A percentile compares a stretch with the other conserved stretches of the same genome.
phyloP scores from a whole-genome alignment of 2,113 vertebrate species.

The Strix uralensis region DNA sequence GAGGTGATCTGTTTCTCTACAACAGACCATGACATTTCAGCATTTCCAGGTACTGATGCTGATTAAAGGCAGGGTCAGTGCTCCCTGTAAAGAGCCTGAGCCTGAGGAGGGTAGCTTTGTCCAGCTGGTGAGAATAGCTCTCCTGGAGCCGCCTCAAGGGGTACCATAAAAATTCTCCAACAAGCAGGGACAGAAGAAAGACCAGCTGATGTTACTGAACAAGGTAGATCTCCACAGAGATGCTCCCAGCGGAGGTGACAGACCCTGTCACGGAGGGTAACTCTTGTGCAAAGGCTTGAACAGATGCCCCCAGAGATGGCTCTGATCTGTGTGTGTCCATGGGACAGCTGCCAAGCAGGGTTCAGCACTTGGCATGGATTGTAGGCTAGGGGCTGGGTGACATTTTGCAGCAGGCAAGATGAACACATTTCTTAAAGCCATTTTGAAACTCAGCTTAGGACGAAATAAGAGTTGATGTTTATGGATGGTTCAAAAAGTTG shows the following conservation, averaged over 20 bases:
- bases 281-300: not conserved
- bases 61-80: not conserved
- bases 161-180: not conserved
- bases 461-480: not conserved
- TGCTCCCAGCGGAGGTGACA: not conserved
- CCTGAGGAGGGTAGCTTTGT: not conserved
- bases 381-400: not conserved
- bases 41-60: not conserved
- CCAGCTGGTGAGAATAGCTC: not conserved
- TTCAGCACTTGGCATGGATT: accelerated
- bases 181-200: not conserved
- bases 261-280: not conserved
- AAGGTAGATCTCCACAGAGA: not conserved
- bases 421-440: not conserved
- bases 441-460: not conserved
- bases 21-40: not conserved
- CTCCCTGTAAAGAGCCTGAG: not conserved
- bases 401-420: not conserved
- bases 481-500: not conserved
- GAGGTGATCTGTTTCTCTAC: not conserved
- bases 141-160: not conserved
- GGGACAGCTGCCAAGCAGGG: not conserved
- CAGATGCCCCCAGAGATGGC: not conserved
- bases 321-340: not conserved
- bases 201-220: not conserved